Evolutionary conservation across 2,113 vertebrate genomes (phyloP), one percentile per base, ranked within the genome.

Genomic region (Thunnus maccoyii): DNA sequence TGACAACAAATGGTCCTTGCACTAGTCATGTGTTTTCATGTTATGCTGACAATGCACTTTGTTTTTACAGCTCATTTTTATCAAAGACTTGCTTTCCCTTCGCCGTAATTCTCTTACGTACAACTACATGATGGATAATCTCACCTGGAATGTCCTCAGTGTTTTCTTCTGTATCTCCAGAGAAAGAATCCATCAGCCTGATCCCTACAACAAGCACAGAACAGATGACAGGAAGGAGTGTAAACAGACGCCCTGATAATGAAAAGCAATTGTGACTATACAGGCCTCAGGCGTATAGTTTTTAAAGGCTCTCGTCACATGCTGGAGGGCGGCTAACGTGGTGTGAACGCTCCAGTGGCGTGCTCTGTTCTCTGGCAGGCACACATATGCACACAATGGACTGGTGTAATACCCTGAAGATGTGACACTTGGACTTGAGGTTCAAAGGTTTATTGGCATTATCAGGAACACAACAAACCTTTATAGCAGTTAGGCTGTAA

Each of bases 121-220:
- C 63, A 77, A 51, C 61, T n/a, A 12, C n/a, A 27, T 16, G 4
- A n/a, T 48, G 70, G 22, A 77, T 65, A 17, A 69, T 72, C 92
- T 93, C 94, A 98, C 98, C 97, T 96, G 96, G 80, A 80, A 66
- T 73, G 58, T 97, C 96, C 6, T 98, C 97, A 44, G 91, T 91
- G 75, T 93, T 94, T 82, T 92, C 96, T 75, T 97, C 96, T 13
- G 85, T 64, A 27, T 98, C 96, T 83, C 94, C 94, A 72, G 94
- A 84, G 77, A 96, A 97, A 48, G 88, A 76, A 77, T 97, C 97
- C 96, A 97, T 97, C 63, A 72, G 83, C 78, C 80, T 93, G 20
- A 88, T 67, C 51, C 2, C 56, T 79, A 18, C n/a, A 68, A 50
- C 22, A 69, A 76, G 13, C 12, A 58, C 8, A 55, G 8, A 64